Percentiles rank a stretch among this genome's conserved stretches.
Conservation (phyloP, 1,140 invertebrate species). For the Linepithema humile region DNA sequence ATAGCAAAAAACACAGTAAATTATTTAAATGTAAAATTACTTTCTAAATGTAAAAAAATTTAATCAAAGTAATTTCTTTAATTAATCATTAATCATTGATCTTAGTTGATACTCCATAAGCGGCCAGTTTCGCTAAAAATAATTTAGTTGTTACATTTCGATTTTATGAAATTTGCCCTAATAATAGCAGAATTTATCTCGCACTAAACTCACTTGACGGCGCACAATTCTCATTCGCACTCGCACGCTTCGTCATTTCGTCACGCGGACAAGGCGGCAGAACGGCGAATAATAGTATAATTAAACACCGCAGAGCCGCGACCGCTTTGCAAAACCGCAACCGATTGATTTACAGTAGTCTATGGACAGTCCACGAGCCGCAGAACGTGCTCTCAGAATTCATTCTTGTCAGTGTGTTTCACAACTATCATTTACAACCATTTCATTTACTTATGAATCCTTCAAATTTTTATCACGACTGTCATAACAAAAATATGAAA, state of each 20-base stretch:
- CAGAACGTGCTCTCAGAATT: constrained; percentile 54
- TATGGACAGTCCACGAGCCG: constrained; percentile 38
- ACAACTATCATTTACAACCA: not conserved
- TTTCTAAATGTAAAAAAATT: not conserved
- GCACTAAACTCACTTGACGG: not conserved
- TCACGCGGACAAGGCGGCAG: constrained; percentile 62
- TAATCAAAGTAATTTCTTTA: not conserved
- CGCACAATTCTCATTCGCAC: constrained; percentile 21
- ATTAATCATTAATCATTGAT: not conserved
- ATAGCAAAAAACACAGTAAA: no score
- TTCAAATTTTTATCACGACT: not conserved
- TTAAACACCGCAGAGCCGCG: constrained; percentile 69
- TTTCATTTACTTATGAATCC: not conserved
- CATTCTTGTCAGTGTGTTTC: constrained; percentile 39
- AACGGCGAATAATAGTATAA: constrained; percentile 74
- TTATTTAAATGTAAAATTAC: no score
- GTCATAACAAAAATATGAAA: not conserved
- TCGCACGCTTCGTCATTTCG: constrained; percentile 64
- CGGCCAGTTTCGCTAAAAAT: not conserved
- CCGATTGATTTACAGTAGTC: constrained; percentile 72
- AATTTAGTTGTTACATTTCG: not conserved
- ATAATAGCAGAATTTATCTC: not conserved
- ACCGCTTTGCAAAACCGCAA: constrained; percentile 66
- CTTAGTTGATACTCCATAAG: not conserved
- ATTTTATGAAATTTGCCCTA: constrained; percentile 7